These are phyloP conservation scores for Nymphicus hollandicus DNA, from an alignment of 2,113 vertebrate species.

Conservation along the genomic window DNA sequence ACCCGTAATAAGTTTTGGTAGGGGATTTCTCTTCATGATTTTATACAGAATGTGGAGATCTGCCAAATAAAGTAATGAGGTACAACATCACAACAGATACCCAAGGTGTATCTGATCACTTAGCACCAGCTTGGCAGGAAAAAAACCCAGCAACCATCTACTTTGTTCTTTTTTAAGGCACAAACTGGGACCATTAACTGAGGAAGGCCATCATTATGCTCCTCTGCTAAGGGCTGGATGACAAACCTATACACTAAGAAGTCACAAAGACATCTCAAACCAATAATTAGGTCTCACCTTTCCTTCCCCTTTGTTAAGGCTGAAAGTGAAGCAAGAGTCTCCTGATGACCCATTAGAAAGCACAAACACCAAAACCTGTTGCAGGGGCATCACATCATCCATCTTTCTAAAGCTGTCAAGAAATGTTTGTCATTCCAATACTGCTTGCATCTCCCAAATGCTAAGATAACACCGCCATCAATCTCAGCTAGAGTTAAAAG, in stretches of 20 bases:
- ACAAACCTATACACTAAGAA: not conserved
- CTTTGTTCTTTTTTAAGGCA: not conserved
- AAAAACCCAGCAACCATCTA: not conserved
- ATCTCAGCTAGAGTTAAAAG: conserved; percentile 72
- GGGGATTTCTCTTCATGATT: not conserved
- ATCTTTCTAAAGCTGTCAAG: conserved; percentile 66
- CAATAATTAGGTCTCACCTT: not conserved
- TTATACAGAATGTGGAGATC: not conserved
- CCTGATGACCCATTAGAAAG: conserved; percentile 3
- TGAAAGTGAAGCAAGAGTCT: conserved; percentile 2
- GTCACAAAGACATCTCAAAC: not conserved
- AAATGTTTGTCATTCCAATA: conserved; percentile 69
- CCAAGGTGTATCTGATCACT: not conserved
- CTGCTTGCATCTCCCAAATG: conserved; percentile 49
- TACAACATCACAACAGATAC: not conserved
- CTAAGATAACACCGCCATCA: conserved; percentile 61
- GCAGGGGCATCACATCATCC: conserved; percentile 53
- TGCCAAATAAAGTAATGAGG: not conserved
- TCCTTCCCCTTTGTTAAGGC: not conserved
- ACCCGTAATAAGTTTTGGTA: not conserved
- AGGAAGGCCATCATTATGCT: not conserved
- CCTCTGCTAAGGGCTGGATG: not conserved
- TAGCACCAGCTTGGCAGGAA: not conserved
- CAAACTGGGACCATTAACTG: not conserved
- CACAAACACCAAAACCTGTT: conserved; percentile 48